Conservation (phyloP, 2,888 invertebrate species). For the Rotaria macrura region DNA sequence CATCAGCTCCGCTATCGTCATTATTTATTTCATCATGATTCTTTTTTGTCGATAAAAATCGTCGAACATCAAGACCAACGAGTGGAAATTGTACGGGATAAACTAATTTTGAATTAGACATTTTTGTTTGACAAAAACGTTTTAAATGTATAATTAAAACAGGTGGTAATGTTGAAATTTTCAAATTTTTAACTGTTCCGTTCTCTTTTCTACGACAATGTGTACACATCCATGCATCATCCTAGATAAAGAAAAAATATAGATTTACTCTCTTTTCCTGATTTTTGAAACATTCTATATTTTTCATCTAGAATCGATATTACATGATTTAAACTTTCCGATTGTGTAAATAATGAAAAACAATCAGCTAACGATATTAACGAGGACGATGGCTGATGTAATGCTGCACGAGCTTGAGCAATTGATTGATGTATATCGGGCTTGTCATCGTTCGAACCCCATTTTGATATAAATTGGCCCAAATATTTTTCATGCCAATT, state of each 20-base stretch:
- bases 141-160: constrained; percentile 33
- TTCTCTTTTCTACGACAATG: constrained; percentile 24
- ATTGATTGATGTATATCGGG: background rate
- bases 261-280: too few species aligned
- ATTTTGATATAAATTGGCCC: background rate
- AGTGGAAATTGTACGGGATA: constrained; percentile 30
- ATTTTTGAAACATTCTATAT: too few species aligned
- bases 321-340: constrained; percentile 25
- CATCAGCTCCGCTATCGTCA: background rate
- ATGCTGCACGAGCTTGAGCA: background rate
- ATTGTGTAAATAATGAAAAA: constrained; percentile 32
- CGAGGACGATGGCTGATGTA: background rate
- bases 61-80: constrained; percentile 23
- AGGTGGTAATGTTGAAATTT: constrained; percentile 21
- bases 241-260: background rate
- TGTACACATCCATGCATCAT: constrained; percentile 32
- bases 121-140: constrained; percentile 32
- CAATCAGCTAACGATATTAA: constrained; percentile 25
- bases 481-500: constrained; percentile 12
- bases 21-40: background rate
- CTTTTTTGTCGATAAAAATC: background rate
- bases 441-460: background rate
- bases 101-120: constrained; percentile 30
- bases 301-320: too few species aligned
- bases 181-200: constrained; percentile 27